phyloP scores from a whole-genome alignment of 2,113 vertebrate species.

The Paradisaea rubra region DNA sequence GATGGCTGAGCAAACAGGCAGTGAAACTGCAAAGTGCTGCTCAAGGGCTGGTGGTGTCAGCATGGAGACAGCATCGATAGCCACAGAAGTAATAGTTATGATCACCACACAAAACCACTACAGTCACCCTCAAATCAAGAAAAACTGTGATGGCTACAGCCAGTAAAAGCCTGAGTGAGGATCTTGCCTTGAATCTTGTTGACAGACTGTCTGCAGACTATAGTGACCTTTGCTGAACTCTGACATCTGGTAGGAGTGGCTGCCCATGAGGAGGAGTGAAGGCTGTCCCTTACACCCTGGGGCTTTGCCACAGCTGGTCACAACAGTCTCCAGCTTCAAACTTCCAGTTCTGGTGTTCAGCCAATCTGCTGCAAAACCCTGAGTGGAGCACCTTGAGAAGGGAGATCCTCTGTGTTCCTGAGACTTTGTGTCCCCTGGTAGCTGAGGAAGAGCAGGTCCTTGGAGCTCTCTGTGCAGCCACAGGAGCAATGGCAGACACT shows the following conservation, averaged over 20 bases:
- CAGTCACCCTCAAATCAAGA: neutral
- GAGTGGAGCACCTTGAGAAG: neutral
- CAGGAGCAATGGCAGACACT: neutral
- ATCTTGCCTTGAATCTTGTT: neutral
- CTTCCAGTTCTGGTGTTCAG: neutral
- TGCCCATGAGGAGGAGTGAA: neutral
- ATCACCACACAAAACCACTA: neutral
- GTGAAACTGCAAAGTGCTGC: neutral
- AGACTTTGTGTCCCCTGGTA: neutral
- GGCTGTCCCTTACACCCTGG: neutral
- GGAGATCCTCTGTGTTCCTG: neutral
- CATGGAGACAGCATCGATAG: fast-evolving
- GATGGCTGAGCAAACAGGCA: neutral
- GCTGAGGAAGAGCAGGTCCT: neutral
- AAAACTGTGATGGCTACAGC: neutral
- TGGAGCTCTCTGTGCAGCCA: neutral
- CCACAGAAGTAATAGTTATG: neutral
- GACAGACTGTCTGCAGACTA: neutral
- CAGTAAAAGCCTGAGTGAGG: neutral
- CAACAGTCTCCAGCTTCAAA: neutral
- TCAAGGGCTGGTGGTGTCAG: neutral
- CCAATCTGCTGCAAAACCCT: neutral
- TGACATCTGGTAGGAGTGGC: neutral
- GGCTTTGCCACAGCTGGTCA: neutral
- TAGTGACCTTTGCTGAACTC: neutral